A percentile compares a stretch with the other conserved stretches of the same genome.
These are phyloP conservation scores for Lacerta bilineata DNA, from an alignment of 2,797 vertebrate genomes.

Conservation along the genomic window DNA sequence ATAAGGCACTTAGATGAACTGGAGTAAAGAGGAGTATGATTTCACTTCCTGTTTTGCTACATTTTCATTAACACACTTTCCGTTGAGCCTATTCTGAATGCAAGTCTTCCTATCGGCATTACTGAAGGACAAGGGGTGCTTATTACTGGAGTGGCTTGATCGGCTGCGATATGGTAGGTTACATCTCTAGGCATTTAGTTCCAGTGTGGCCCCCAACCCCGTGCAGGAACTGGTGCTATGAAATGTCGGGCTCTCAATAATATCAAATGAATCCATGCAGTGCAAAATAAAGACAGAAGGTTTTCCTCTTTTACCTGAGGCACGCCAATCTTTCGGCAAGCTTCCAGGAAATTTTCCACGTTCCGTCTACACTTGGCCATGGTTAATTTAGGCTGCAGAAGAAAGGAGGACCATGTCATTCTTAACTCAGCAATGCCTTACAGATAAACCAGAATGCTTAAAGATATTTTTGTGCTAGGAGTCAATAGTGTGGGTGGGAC, in stretches of 20 bases:
- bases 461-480: not conserved
- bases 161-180: too few relatives aligned
- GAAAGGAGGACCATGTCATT: constrained; percentile 21
- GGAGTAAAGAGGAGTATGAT: not conserved
- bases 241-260: constrained; percentile 22
- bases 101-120: not conserved
- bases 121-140: not conserved
- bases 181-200: not conserved
- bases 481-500: not conserved
- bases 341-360: constrained; percentile 98
- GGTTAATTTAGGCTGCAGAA: constrained; percentile 93
- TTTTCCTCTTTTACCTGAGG: constrained; percentile 89
- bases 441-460: not conserved
- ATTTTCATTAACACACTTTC: too few relatives aligned
- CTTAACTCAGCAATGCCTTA: constrained; percentile 39
- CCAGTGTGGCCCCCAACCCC: not conserved
- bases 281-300: not conserved
- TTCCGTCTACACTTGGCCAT: constrained; percentile 98
- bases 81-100: not conserved
- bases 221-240: not conserved
- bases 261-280: constrained; percentile 28
- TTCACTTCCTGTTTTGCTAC: not conserved
- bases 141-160: not conserved
- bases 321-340: constrained; percentile 95
- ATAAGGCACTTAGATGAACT: too few relatives aligned